A percentile compares a stretch with the other conserved stretches of the same genome.
Conservation (phyloP, 2,888 invertebrate genomes). For the Meteorus colon region DNA sequence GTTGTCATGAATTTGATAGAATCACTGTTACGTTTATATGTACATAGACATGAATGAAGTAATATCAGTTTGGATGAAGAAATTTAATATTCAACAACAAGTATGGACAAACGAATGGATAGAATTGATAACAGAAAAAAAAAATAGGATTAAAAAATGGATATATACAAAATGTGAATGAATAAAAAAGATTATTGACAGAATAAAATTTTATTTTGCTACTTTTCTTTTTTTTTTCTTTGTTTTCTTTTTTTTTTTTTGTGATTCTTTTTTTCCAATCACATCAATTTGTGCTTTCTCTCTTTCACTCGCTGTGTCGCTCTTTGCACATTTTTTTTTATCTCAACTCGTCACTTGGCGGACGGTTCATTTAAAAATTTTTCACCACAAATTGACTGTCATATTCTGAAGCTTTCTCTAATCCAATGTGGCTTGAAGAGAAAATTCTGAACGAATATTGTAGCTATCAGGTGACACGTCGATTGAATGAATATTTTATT, state of each 20-base stretch:
- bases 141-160: not conserved
- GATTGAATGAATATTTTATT: conserved; percentile 31
- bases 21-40: not conserved
- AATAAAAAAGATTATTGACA: conserved; percentile 3
- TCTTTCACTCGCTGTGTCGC: conserved; percentile 21
- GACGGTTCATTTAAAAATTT: conserved; percentile 40
- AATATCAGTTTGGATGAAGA: not conserved
- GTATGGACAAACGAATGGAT: not conserved
- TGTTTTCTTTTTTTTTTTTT: not conserved
- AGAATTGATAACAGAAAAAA: not conserved
- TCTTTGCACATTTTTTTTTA: conserved; percentile 35
- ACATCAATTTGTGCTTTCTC: conserved; percentile 22
- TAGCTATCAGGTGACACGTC: conserved; percentile 7
- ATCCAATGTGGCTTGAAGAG: conserved; percentile 13
- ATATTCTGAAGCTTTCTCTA: conserved; percentile 16
- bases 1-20: not conserved
- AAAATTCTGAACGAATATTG: not conserved
- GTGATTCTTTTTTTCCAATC: conserved; percentile 22
- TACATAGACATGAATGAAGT: not conserved
- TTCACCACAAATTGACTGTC: conserved; percentile 32
- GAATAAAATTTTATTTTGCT: conserved; percentile 33
- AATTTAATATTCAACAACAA: not conserved
- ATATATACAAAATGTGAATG: not conserved
- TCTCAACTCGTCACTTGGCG: conserved; percentile 40
- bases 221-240: not conserved